Base-by-base conservation (phyloP, 2,888 invertebrate species). In the Bombylius major region DNA sequence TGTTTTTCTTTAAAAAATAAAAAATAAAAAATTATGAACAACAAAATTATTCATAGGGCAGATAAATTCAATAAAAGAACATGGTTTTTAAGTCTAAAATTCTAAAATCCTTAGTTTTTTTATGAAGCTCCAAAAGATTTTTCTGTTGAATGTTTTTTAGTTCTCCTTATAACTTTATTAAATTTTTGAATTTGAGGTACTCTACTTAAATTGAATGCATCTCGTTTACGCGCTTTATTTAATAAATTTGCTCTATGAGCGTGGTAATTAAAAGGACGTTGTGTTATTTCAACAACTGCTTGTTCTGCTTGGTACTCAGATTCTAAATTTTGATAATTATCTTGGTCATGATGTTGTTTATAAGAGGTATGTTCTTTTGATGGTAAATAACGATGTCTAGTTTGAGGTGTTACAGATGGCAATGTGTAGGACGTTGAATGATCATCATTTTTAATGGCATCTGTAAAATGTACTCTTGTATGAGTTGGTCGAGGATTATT, bases 401-500 rank as follows among this genome's bases (percentile, higher is more conserved):
- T 61, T 12, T 67, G 66, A 47, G 65, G 64, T 23, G 64, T 61
- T 23, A 69, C 65, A 9, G 69, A 66, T 33, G 68, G 67, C 51
- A 70, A 54, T 0, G 63, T 60, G 36, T 70, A 69, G 57, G 62
- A 63, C 5, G 64, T 59, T 4, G 66, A 63, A 53, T 70, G 65
- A 51, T 70, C 69, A 9, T 62, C 60, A 4, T 56, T 59, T 36
- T 57, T 57, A 23, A 23, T 23, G 47, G 59, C 51, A 8, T 51
- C 49, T 5, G 69, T 69, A 58, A 73, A 74, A 51, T 69, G 62
- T 11, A 73, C 71, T 56, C 70, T 71, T 5, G 74, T 75, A 59
- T 75, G 74, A 0, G 71, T 70, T 51, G 64, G 54, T 4, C 71
- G 66, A 1, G 74, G 74, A 65, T 67, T 72, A 58, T 75, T 75